Evolutionary conservation across 2,797 vertebrate species (phyloP).

Genomic region (Pantherophis alleghaniensis): DNA sequence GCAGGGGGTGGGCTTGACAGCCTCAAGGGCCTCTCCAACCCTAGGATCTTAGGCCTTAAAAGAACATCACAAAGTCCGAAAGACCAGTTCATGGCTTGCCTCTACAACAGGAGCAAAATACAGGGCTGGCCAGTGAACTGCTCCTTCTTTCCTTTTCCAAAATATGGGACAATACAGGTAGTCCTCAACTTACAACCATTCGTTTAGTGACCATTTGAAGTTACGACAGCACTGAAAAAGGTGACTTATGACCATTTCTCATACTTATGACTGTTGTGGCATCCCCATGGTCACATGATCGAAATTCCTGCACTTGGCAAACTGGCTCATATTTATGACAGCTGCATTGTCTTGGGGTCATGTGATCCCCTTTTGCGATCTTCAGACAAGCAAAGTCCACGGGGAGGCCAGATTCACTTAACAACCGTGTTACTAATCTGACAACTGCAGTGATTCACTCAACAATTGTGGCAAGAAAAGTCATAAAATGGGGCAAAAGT

Average conservation of each 20-base stretch:
- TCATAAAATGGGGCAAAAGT: not conserved
- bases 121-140: not conserved
- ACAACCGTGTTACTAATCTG: not conserved
- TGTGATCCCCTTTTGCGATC: not conserved
- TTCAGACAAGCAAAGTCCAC: not conserved
- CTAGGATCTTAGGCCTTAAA: not conserved
- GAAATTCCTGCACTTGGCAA: not conserved
- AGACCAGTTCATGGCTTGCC: not conserved
- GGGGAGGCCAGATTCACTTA: not conserved
- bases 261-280: not conserved
- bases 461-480: not conserved
- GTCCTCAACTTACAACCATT: not conserved
- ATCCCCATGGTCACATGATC: not conserved
- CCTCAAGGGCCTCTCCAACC: not conserved
- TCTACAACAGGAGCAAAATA: not conserved
- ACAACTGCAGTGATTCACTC: not conserved
- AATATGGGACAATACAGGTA: not conserved
- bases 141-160: not conserved
- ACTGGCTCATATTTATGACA: not conserved
- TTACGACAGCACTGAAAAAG: not conserved
- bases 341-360: not conserved
- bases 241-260: not conserved
- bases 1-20: not conserved
- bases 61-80: not conserved
- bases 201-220: not conserved